A percentile compares a stretch with the other conserved stretches of the same genome.
Evolutionary conservation across 2,113 vertebrate genomes (phyloP).

Genomic region (Oplegnathus fasciatus): DNA sequence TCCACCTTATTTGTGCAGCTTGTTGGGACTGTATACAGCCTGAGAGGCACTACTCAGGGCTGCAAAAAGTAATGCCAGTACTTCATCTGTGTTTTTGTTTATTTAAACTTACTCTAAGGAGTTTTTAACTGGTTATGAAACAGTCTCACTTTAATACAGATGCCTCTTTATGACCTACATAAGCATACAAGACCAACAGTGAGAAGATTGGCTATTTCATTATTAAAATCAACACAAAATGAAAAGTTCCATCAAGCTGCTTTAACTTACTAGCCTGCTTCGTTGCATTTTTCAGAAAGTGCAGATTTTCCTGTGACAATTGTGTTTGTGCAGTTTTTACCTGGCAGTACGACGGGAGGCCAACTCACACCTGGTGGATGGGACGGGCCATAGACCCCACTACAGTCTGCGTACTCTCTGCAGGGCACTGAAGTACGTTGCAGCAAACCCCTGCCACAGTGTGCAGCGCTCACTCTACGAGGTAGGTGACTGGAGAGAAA

Average conservation of each 20-base stretch:
- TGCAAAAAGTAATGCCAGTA: no score
- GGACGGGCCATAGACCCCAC: constrained; percentile 94
- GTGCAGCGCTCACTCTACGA: constrained; percentile 95
- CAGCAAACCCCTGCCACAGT: constrained; percentile 89
- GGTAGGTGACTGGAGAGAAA: constrained; percentile 78
- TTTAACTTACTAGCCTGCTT: no score
- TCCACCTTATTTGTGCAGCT: background rate
- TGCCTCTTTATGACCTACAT: no score
- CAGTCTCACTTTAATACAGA: no score
- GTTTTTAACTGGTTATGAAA: no score
- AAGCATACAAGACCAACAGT: no score
- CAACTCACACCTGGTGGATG: constrained; percentile 88
- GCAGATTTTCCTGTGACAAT: background rate
- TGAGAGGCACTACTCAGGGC: background rate
- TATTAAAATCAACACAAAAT: no score
- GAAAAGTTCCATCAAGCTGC: no score
- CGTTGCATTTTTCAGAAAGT: background rate
- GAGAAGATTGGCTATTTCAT: no score
- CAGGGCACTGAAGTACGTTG: constrained; percentile 91
- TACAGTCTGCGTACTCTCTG: constrained; percentile 97
- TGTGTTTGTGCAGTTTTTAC: constrained; percentile 89
- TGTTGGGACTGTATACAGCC: background rate
- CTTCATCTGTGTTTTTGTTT: background rate
- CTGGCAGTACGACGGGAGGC: constrained; percentile 90
- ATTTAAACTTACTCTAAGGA: no score